phyloP scores from a whole-genome alignment of 2,113 vertebrate genomes.

The Panthera uncia region DNA sequence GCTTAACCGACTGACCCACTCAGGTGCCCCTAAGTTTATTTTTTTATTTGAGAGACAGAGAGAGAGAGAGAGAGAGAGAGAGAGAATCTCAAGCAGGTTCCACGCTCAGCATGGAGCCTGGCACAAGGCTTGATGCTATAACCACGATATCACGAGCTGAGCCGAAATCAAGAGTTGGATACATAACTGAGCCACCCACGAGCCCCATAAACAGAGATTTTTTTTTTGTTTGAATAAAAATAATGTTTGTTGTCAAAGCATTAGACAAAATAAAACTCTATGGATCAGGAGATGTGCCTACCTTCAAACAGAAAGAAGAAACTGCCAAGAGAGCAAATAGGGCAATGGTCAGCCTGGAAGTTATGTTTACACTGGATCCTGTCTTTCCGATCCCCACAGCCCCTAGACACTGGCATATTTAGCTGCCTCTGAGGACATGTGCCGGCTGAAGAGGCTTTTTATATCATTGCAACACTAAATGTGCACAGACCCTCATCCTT shows the following conservation, averaged over 20 bases:
- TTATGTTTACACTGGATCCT: neutral
- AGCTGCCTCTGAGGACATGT: neutral
- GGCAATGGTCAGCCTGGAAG: neutral
- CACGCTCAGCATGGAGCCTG: too few species aligned
- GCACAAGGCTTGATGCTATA: too few species aligned
- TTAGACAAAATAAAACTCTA: neutral
- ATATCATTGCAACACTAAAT: constrained; percentile 24
- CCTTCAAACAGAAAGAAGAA: constrained; percentile 83
- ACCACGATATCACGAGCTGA: too few species aligned
- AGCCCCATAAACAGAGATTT: too few species aligned
- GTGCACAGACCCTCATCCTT: rapidly evolving
- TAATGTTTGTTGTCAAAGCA: neutral
- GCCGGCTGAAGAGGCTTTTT: constrained; percentile 27
- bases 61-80: too few species aligned
- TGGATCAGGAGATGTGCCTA: constrained; percentile 60
- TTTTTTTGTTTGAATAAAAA: neutral
- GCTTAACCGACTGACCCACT: too few species aligned
- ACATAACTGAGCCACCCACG: too few species aligned
- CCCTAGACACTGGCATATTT: neutral
- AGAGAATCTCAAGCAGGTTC: too few species aligned
- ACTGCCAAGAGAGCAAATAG: constrained; percentile 45
- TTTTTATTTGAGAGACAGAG: too few species aligned
- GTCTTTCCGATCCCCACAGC: neutral
- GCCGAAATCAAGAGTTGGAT: too few species aligned
- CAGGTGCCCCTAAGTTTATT: too few species aligned